Percentiles rank a stretch among this genome's conserved stretches.
These are phyloP conservation scores for Limosa lapponica DNA, from an alignment of 2,797 vertebrate genomes.

Conservation along the genomic window DNA sequence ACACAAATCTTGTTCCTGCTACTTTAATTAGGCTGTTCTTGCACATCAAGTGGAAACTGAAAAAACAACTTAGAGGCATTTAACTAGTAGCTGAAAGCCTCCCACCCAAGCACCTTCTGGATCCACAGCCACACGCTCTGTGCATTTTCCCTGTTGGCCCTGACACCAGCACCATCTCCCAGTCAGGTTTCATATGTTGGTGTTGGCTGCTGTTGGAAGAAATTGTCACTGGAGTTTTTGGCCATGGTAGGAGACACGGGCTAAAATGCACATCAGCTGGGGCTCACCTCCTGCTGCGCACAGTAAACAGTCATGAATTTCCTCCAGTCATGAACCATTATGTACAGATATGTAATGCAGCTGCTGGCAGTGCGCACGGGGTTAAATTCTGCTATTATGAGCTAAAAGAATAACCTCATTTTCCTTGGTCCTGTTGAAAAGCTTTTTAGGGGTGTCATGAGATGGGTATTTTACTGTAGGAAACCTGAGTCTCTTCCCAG, in stretches of 20 bases:
- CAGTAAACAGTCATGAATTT: background rate
- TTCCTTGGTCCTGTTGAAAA: background rate
- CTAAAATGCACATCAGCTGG: background rate
- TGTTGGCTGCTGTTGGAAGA: background rate
- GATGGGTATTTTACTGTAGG: background rate
- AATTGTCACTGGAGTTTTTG: background rate
- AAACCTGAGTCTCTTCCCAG: background rate
- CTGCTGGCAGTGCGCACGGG: background rate
- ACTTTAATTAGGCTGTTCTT: slow-evolving; percentile 1
- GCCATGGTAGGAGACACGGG: background rate
- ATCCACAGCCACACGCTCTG: background rate
- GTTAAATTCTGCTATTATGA: background rate
- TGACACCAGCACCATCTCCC: background rate
- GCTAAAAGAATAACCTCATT: background rate
- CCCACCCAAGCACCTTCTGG: background rate
- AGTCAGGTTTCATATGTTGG: background rate
- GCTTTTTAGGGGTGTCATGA: background rate
- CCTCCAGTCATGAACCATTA: accelerated
- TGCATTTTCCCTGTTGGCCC: background rate
- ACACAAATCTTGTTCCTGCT: background rate
- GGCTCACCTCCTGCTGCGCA: background rate
- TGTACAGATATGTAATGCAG: background rate
- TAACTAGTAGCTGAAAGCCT: background rate
- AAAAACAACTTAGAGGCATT: background rate
- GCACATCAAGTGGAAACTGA: background rate